phyloP scores from a whole-genome alignment of 2,113 vertebrate species.

The Felis chaus region DNA sequence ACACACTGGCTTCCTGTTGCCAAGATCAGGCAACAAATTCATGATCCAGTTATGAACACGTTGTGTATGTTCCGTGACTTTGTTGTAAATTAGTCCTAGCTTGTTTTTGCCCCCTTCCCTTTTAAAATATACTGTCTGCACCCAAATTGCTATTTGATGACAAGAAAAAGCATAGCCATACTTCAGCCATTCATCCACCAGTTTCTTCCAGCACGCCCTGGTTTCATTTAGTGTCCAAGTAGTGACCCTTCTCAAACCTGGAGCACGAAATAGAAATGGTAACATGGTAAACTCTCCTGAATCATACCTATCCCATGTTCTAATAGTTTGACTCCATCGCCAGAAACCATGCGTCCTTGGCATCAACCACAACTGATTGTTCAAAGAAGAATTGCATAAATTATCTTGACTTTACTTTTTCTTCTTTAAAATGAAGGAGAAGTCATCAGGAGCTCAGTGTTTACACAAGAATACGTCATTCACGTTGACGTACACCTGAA shows the following conservation, averaged over 20 bases:
- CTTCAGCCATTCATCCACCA: neutral
- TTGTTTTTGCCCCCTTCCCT: neutral
- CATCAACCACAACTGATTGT: neutral
- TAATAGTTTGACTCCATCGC: neutral
- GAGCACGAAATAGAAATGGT: neutral
- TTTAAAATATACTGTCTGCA: neutral
- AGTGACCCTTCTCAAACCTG: neutral
- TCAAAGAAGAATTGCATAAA: constrained; percentile 14
- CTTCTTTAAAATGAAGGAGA: constrained; percentile 13
- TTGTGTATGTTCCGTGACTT: neutral
- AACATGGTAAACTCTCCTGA: neutral
- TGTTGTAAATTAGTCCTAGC: constrained; percentile 38
- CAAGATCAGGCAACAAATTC: constrained; percentile 43
- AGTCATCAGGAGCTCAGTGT: neutral
- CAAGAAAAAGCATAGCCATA: neutral
- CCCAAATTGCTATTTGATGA: neutral
- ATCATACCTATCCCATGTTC: neutral
- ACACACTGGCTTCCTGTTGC: constrained; percentile 48
- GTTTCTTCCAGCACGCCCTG: neutral
- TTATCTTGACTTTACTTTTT: neutral
- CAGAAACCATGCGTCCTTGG: neutral
- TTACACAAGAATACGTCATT: neutral
- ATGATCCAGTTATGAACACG: constrained; percentile 29
- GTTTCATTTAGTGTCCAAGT: neutral
- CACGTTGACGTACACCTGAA: neutral